Conservation (phyloP, 2,797 vertebrate species). For the Catostomus latipinnis region DNA sequence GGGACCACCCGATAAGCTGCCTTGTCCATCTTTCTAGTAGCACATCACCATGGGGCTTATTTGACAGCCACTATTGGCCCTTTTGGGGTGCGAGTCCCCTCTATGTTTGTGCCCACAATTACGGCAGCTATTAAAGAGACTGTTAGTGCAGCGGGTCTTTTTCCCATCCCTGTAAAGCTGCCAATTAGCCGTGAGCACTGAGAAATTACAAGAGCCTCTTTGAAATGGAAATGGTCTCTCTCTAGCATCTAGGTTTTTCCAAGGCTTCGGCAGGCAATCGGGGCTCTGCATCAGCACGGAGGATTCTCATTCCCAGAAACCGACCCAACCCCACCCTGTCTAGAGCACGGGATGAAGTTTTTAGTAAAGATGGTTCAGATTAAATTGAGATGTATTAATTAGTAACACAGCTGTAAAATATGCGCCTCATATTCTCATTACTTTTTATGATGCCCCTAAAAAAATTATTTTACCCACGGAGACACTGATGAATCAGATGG, state of each 20-base stretch:
- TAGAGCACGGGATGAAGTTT: too few relatives aligned
- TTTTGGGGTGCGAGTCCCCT: conserved; percentile 1
- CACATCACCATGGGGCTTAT: conserved; percentile 12
- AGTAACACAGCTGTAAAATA: too few relatives aligned
- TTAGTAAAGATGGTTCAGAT: too few relatives aligned
- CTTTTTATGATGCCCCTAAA: too few relatives aligned
- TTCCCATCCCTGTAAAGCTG: conserved; percentile 52
- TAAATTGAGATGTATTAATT: too few relatives aligned
- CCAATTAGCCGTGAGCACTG: conserved; percentile 59
- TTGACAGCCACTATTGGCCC: conserved; percentile 20
- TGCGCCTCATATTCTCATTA: too few relatives aligned
- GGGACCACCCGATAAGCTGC: conserved; percentile 18
- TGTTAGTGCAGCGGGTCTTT: conserved; percentile 46
- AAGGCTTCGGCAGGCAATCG: conserved; percentile 10
- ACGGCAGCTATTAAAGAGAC: conserved; percentile 57
- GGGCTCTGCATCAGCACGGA: too few relatives aligned
- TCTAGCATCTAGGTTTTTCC: conserved; percentile 35
- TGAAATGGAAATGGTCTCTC: conserved; percentile 61
- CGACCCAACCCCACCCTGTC: too few relatives aligned
- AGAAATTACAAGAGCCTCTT: conserved; percentile 61
- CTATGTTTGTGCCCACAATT: conserved; percentile 59
- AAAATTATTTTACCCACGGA: too few relatives aligned
- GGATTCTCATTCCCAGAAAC: too few relatives aligned
- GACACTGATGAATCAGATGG: not conserved
- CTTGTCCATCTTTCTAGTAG: not conserved